These are phyloP conservation scores for Emys orbicularis DNA, from an alignment of 2,797 vertebrate genomes.

Conservation along the genomic window DNA sequence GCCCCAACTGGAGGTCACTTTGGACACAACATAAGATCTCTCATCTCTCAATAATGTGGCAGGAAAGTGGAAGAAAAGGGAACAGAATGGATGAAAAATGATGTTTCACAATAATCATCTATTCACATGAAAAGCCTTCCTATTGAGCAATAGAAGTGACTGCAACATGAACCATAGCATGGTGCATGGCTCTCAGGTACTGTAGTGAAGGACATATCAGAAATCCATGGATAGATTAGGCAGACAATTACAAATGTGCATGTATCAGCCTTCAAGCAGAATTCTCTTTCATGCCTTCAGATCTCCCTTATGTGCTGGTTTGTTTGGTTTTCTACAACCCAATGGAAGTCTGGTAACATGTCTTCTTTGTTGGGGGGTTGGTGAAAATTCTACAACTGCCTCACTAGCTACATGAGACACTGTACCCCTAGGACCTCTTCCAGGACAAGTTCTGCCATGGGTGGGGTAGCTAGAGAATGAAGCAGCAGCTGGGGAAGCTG, in stretches of 20 bases:
- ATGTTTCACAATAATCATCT: neutral
- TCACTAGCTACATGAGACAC: neutral
- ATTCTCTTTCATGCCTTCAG: neutral
- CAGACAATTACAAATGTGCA: neutral
- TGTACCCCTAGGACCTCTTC: rapidly evolving
- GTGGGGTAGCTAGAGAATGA: neutral
- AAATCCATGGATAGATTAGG: neutral
- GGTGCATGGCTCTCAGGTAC: neutral
- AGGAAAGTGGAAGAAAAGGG: neutral
- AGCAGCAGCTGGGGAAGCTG: neutral
- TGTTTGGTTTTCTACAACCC: neutral
- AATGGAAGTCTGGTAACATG: rapidly evolving
- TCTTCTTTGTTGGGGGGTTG: neutral
- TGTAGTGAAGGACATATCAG: neutral
- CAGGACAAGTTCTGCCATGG: rapidly evolving
- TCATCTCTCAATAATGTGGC: neutral
- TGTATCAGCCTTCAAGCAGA: neutral
- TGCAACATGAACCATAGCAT: neutral
- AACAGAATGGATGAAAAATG: neutral
- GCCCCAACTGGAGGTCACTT: neutral
- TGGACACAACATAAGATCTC: neutral
- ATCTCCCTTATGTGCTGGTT: rapidly evolving
- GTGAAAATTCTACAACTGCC: neutral
- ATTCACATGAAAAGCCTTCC: neutral
- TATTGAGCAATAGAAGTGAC: neutral